phyloP scores from a whole-genome alignment of 1,140 invertebrate genomes.

The Leptinotarsa defecta region DNA sequence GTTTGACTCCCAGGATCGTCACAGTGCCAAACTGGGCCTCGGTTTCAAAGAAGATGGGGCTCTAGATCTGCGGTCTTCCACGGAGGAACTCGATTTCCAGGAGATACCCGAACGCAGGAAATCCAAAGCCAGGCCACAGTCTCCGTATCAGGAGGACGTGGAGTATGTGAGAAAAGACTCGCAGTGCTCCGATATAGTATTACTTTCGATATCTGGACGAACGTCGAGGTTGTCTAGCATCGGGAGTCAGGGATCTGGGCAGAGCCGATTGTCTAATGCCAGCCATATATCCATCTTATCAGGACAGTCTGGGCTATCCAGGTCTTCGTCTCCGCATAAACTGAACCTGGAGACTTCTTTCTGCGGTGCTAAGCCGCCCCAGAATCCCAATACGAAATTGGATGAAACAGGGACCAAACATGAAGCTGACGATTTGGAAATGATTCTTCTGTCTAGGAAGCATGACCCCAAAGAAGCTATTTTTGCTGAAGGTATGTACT shows the following conservation, averaged over 20 bases:
- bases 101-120: constrained; percentile 65
- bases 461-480: constrained; percentile 63
- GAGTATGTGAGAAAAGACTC: constrained; percentile 68
- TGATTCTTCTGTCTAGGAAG: constrained; percentile 65
- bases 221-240: constrained; percentile 80
- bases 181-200: constrained; percentile 74
- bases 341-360: constrained; percentile 88
- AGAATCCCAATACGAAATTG: constrained; percentile 43
- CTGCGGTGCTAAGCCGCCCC: constrained; percentile 78
- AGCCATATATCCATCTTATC: constrained; percentile 67
- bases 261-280: constrained; percentile 61
- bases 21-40: constrained; percentile 56
- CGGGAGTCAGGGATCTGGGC: constrained; percentile 68
- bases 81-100: constrained; percentile 81
- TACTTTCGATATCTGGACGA: constrained; percentile 80
- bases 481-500: constrained; percentile 57
- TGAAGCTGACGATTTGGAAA: constrained; percentile 67
- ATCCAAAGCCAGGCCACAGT: constrained; percentile 56
- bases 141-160: constrained; percentile 42
- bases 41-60: constrained; percentile 79
- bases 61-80: constrained; percentile 79
- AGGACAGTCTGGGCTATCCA: constrained; percentile 68
- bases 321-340: constrained; percentile 85
- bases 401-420: constrained; percentile 59
- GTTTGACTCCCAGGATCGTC: constrained; percentile 57